Evolutionary conservation across 2,888 invertebrate genomes (phyloP).

Genomic region (Trachelus iudaicus): DNA sequence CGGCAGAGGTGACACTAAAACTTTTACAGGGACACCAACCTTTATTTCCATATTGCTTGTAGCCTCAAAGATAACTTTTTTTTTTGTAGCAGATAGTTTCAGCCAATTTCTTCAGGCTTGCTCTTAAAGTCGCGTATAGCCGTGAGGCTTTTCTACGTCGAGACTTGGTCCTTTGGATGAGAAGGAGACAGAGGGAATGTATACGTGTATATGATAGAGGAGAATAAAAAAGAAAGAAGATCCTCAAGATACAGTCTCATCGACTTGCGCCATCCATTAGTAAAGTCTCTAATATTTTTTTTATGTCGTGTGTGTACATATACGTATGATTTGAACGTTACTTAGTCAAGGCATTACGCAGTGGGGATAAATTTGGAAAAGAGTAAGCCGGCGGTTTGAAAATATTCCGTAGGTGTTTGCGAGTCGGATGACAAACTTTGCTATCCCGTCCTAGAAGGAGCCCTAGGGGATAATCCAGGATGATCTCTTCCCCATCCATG

Average conservation of each 20-base stretch:
- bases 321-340: no score
- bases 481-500: slow-evolving; percentile 34
- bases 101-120: slow-evolving; percentile 13
- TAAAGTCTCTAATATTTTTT: no score
- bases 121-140: not conserved
- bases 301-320: no score
- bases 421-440: slow-evolving; percentile 39
- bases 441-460: slow-evolving; percentile 26
- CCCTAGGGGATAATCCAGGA: slow-evolving; percentile 43
- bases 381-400: not conserved
- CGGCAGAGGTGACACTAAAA: slow-evolving; percentile 57
- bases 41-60: slow-evolving; percentile 57
- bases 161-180: no score
- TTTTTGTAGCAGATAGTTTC: slow-evolving; percentile 6
- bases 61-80: slow-evolving; percentile 35
- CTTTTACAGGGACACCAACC: slow-evolving; percentile 55
- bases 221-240: no score
- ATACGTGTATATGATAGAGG: no score
- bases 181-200: no score
- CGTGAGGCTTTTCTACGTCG: no score
- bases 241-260: no score
- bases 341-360: no score
- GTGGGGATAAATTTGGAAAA: no score
- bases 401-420: slow-evolving; percentile 9
- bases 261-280: no score